These are phyloP conservation scores for Glyphotaelius pellucidus DNA, from an alignment of 2,888 invertebrate species.

Conservation along the genomic window DNA sequence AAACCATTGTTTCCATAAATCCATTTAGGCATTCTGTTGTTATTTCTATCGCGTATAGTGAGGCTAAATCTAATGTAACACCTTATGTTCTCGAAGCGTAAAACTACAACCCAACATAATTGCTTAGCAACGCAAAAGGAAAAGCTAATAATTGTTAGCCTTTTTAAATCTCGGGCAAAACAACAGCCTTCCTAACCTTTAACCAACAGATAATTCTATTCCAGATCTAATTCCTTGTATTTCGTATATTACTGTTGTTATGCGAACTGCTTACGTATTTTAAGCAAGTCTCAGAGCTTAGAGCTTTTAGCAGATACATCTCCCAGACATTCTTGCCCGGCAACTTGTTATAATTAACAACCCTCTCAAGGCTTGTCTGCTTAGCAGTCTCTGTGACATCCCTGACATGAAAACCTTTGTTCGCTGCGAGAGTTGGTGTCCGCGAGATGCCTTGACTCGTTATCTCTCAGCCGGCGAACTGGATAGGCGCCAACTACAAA, in stretches of 20 bases:
- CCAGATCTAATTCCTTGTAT: background rate
- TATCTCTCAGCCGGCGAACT: background rate
- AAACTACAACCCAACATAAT: background rate
- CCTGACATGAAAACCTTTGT: conserved; percentile 9
- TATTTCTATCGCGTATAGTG: background rate
- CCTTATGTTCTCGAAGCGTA: background rate
- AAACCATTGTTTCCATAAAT: background rate
- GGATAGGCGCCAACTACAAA: background rate
- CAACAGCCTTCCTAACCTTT: background rate
- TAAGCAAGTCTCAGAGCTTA: background rate
- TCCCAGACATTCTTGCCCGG: conserved; percentile 6
- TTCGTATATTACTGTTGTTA: background rate
- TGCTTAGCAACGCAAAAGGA: background rate
- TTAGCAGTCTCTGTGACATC: conserved; percentile 10
- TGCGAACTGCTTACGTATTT: background rate
- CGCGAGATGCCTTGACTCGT: background rate
- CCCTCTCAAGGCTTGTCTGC: conserved; percentile 6
- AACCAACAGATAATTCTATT: background rate
- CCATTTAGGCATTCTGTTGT: background rate
- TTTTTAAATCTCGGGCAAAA: background rate
- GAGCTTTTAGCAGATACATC: conserved; percentile 2
- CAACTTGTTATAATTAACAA: conserved; percentile 13
- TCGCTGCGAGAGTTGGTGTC: background rate
- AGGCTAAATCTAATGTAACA: background rate
- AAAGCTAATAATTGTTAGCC: background rate